Percentiles rank a stretch among this genome's conserved stretches.
These are phyloP conservation scores for Chroicocephalus ridibundus DNA, from an alignment of 2,113 vertebrate species.

Conservation along the genomic window DNA sequence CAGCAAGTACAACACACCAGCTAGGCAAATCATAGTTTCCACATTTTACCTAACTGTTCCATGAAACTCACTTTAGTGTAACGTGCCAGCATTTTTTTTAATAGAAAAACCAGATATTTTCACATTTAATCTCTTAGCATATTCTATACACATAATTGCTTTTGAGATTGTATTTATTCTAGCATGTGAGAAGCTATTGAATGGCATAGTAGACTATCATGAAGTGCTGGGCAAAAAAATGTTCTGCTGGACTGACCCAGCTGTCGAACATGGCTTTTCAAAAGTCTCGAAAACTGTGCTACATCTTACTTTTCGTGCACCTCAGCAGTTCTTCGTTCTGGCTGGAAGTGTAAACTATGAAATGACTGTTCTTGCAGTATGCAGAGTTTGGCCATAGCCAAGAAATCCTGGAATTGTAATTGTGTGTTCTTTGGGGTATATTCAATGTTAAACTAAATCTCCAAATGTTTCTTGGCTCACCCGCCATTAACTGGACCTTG, in stretches of 20 bases:
- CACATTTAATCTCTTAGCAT: neutral
- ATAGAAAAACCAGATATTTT: neutral
- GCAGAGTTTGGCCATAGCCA: neutral
- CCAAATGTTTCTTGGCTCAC: constrained; percentile 19
- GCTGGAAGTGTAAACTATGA: neutral
- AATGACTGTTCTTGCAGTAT: neutral
- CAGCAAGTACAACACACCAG: neutral
- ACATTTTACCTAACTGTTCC: neutral
- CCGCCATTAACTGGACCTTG: constrained; percentile 17
- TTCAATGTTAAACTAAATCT: neutral
- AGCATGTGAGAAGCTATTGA: neutral
- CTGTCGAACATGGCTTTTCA: neutral
- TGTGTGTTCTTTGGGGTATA: constrained; percentile 39
- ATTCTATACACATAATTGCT: neutral
- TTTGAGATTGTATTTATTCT: neutral
- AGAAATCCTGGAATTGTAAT: neutral
- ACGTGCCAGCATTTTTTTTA: neutral
- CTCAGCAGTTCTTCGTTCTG: constrained; percentile 12
- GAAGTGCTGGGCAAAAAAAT: neutral
- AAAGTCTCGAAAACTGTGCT: neutral
- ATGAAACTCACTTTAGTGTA: neutral
- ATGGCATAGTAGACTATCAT: neutral
- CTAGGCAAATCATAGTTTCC: neutral
- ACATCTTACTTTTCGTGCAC: neutral
- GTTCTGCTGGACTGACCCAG: neutral